A percentile compares a stretch with the other conserved stretches of the same genome.
phyloP scores from a whole-genome alignment of 1,140 invertebrate species.

The Conopomorpha cramerella region DNA sequence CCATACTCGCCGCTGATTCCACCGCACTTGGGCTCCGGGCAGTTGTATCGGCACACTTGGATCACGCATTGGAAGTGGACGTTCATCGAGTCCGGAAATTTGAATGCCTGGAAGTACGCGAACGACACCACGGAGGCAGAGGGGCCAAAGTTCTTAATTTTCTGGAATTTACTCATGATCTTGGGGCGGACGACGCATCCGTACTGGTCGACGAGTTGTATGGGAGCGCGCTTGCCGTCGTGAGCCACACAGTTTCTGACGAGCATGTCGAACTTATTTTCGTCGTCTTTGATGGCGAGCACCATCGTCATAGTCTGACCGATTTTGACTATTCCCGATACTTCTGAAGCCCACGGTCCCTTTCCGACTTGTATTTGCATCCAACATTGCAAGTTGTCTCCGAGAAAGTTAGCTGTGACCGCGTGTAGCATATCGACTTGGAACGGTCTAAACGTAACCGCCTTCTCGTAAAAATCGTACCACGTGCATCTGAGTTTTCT shows the following conservation, averaged over 20 bases:
- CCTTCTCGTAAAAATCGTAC: constrained; percentile 95
- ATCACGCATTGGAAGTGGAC: constrained; percentile 97
- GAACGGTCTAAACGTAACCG: constrained; percentile 91
- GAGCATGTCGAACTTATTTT: constrained; percentile 95
- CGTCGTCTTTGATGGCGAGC: constrained; percentile 91
- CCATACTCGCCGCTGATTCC: constrained; percentile 72
- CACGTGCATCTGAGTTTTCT: constrained; percentile 88
- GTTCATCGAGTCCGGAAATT: constrained; percentile 96
- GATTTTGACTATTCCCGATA: constrained; percentile 93
- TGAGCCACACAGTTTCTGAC: constrained; percentile 93
- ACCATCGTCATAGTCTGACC: constrained; percentile 97
- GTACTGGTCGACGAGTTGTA: constrained; percentile 89
- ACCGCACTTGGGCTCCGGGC: constrained; percentile 87
- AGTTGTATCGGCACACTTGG: constrained; percentile 92
- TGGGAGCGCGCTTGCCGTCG: constrained; percentile 89
- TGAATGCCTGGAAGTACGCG: constrained; percentile 95
- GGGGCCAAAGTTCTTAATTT: constrained; percentile 94
- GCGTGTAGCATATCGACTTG: constrained; percentile 93
- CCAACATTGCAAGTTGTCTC: constrained; percentile 94
- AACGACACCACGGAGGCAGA: constrained; percentile 92
- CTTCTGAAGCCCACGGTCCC: constrained; percentile 93
- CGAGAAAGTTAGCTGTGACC: constrained; percentile 91
- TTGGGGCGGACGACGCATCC: constrained; percentile 92
- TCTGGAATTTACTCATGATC: constrained; percentile 94
- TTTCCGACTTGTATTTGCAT: constrained; percentile 96